A percentile compares a stretch with the other conserved stretches of the same genome.
Evolutionary conservation across 2,113 vertebrate species (phyloP).

Genomic region (Muntiacus muntjak): DNA sequence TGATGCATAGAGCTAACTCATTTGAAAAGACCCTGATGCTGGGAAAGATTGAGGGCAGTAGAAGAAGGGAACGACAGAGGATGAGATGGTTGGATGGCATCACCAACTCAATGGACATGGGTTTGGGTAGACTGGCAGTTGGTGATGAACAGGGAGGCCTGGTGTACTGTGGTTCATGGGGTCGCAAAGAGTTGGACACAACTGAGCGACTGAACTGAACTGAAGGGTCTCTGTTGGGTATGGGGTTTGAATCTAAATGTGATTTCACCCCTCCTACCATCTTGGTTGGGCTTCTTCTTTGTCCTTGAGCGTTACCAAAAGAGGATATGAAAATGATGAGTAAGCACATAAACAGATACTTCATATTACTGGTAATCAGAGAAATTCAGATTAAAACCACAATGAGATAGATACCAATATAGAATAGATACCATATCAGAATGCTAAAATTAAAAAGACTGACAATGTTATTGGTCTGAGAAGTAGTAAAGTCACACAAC

Average conservation of each 20-base stretch:
- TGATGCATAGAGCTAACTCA: too few species aligned
- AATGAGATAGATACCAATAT: neutral
- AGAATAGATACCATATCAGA: neutral
- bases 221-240: too few species aligned
- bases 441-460: neutral
- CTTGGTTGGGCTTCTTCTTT: too few species aligned
- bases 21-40: neutral
- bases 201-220: neutral
- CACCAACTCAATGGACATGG: neutral
- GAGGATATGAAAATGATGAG: neutral
- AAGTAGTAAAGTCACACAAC: neutral
- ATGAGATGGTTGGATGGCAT: neutral
- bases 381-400: neutral
- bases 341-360: neutral
- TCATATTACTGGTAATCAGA: neutral
- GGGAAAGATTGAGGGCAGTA: neutral
- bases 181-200: rapidly evolving
- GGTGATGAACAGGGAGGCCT: neutral
- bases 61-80: neutral
- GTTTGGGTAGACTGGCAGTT: neutral
- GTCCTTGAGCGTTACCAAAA: neutral
- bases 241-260: too few species aligned
- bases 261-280: too few species aligned
- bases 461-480: neutral
- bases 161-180: neutral